Percentiles rank a stretch among this genome's conserved stretches.
Conservation (phyloP, 2,888 invertebrate species). For the Agrochola lychnidis region DNA sequence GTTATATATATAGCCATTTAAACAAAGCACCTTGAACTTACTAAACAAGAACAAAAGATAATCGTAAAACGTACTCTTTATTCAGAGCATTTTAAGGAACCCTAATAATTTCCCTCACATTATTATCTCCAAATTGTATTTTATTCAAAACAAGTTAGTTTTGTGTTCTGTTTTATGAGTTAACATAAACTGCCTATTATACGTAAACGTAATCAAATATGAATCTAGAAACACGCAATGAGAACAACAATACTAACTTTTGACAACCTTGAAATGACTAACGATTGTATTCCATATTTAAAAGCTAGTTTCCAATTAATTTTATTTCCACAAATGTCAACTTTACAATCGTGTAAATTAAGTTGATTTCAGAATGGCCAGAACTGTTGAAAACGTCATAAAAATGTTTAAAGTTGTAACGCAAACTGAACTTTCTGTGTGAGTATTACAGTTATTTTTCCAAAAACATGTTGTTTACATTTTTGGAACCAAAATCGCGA, state of each 20-base stretch:
- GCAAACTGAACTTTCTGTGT: too few species aligned
- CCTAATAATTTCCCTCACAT: slow-evolving; percentile 35
- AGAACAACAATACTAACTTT: slow-evolving; percentile 1
- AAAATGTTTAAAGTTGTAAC: too few species aligned
- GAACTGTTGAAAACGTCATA: too few species aligned
- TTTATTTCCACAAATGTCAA: too few species aligned
- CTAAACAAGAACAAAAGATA: slow-evolving; percentile 16
- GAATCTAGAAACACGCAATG: slow-evolving; percentile 32
- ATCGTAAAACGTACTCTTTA: slow-evolving; percentile 35
- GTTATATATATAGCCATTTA: neutral
- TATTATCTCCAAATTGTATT: slow-evolving; percentile 41
- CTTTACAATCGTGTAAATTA: too few species aligned
- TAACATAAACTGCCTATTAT: slow-evolving; percentile 3
- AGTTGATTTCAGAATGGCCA: too few species aligned
- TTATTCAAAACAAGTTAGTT: slow-evolving; percentile 20
- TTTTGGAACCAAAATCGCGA: too few species aligned
- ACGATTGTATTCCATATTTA: neutral
- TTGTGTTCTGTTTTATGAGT: neutral
- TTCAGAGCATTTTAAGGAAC: slow-evolving; percentile 18
- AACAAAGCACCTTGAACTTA: neutral
- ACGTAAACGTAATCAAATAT: slow-evolving; percentile 30
- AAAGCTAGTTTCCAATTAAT: too few species aligned
- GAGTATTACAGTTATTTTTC: too few species aligned
- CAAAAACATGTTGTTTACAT: too few species aligned
- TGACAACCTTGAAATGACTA: slow-evolving; percentile 22